These are phyloP conservation scores for Listronotus oregonensis DNA, from an alignment of 1,140 invertebrate species.

Conservation along the genomic window DNA sequence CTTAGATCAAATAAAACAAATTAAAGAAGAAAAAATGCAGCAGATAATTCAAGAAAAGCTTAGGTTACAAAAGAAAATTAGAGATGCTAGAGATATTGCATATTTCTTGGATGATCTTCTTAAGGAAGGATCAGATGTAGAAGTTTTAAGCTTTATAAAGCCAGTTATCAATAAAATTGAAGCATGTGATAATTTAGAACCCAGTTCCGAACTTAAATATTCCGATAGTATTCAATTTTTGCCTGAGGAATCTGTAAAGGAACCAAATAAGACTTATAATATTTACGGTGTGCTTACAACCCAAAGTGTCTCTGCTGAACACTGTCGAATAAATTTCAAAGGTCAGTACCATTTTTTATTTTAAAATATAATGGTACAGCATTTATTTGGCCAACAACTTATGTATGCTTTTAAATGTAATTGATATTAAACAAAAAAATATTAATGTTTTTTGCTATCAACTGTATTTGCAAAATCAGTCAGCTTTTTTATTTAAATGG, in stretches of 20 bases:
- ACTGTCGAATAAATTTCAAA: slow-evolving; percentile 61
- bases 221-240: slow-evolving; percentile 60
- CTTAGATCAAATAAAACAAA: slow-evolving; percentile 54
- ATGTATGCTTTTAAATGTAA: too few species aligned
- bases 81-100: slow-evolving; percentile 62
- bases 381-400: too few species aligned
- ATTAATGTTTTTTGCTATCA: too few species aligned
- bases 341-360: slow-evolving; percentile 54
- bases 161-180: slow-evolving; percentile 68
- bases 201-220: slow-evolving; percentile 48
- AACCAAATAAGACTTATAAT: slow-evolving; percentile 55
- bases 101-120: slow-evolving; percentile 67
- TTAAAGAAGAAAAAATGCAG: slow-evolving; percentile 58
- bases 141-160: slow-evolving; percentile 68
- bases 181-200: slow-evolving; percentile 58
- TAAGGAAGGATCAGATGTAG: slow-evolving; percentile 68
- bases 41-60: slow-evolving; percentile 57
- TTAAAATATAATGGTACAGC: too few species aligned
- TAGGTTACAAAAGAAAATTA: slow-evolving; percentile 58
- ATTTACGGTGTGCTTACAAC: slow-evolving; percentile 62
- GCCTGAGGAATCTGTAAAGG: slow-evolving; percentile 56
- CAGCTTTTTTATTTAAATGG: too few species aligned
- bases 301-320: slow-evolving; percentile 62
- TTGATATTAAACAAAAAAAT: too few species aligned
- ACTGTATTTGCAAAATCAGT: too few species aligned